Base-by-base conservation (phyloP, 2,888 invertebrate genomes). In the Athalia rosae region DNA sequence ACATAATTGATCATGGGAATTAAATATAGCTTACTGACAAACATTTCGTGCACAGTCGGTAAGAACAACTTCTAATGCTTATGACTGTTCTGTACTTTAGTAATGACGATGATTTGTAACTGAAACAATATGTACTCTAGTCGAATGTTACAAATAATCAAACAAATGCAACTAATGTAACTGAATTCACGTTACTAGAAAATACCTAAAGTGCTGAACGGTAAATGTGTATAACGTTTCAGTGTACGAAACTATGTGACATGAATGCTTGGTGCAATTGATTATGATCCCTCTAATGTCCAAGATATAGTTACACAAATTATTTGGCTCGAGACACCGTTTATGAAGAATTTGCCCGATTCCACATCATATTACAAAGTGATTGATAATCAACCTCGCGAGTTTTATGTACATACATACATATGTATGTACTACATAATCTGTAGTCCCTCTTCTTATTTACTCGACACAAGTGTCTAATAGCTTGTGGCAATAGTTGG, bases 131-230 rank as follows among this genome's bases (percentile, higher is more conserved):
- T 62, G 50, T 62, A 69, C 73, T 77, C 77, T 77, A 77, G 77
- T 77, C 77, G 69, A 73, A 77, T 53, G 61, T 67, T 77, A 73
- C 77, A 77, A 77, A 77, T 77, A 77, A 77, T 77, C 45, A 73
- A 62, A 62, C 50, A 53, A 61, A 73, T 63, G 9, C 45, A 64
- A 56, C 63, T 56, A 64, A 53, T 15, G 41, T 64, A 64, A 58
- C 64, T 4, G 61, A 56, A 56, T 76, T 50, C 13, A 15, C 45
- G 56, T 45, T 66, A 66, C 53, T 62, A 45, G 41, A 48, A 45
- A 77, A 58, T 77, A 67, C 67, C 64, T 64, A 45, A 58, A 71
- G 71, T 71, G 71, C 71, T 71, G 71, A 15, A 56, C 56, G 56
- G 43, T 43, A 58, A 71, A 41, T 58, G 58, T 58, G n/a, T 58